phyloP scores from a whole-genome alignment of 2,888 invertebrate genomes.

The Oxyscelio sp. region DNA sequence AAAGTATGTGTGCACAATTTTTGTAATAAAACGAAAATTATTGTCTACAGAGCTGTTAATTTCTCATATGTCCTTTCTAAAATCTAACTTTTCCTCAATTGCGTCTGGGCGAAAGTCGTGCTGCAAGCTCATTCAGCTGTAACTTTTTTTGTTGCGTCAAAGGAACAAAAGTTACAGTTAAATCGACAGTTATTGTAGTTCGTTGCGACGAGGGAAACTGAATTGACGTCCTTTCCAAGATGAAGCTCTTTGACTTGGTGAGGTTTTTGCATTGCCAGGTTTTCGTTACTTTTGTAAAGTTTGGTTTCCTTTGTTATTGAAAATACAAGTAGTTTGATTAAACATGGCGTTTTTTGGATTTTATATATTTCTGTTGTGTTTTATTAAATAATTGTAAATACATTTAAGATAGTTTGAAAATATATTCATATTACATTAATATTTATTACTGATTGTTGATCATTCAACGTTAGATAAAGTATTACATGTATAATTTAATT shows the following conservation, averaged over 20 bases:
- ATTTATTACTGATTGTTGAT: no score
- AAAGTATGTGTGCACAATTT: constrained; percentile 86
- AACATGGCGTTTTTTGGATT: no score
- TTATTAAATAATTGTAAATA: no score
- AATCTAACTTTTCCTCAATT: constrained; percentile 53
- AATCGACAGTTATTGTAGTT: constrained; percentile 36
- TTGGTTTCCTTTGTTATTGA: no score
- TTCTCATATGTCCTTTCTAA: constrained; percentile 47
- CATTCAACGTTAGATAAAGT: no score
- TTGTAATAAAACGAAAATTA: constrained; percentile 83
- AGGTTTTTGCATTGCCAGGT: neutral
- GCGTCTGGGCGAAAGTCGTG: constrained; percentile 58
- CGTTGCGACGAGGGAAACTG: neutral
- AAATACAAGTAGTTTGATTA: no score
- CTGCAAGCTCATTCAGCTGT: constrained; percentile 31
- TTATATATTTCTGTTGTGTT: no score
- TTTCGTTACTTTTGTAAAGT: neutral
- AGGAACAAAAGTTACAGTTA: constrained; percentile 46
- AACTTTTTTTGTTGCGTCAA: constrained; percentile 51
- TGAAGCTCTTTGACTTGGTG: constrained; percentile 37
- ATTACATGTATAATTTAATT: no score
- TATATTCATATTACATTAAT: no score
- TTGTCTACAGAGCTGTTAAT: constrained; percentile 81
- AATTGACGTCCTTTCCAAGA: constrained; percentile 11
- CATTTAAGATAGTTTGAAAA: no score